Base-by-base conservation (phyloP, 2,797 vertebrate species). In the Urosaurus nigricauda region DNA sequence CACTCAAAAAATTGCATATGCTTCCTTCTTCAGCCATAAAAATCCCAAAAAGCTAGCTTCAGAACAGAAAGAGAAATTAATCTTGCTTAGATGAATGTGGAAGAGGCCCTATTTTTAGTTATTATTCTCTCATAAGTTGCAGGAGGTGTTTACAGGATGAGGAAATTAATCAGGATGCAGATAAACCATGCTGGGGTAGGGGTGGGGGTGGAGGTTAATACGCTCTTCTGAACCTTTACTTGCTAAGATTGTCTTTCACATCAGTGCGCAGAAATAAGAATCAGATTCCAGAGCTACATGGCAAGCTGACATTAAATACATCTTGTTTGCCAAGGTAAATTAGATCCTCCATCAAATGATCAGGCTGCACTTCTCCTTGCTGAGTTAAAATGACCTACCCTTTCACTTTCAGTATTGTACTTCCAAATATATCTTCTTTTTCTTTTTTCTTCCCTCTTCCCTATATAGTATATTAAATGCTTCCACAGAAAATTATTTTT, bases 391-490 rank as follows among this genome's bases (percentile, higher is more conserved):
- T 93, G 94, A 93, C 90, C 87, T 92, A 93, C 71, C 83, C 70
- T 94, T 96, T 94, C 94, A 92, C 93, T 91, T 91, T 93, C 90
- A 86, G 93, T 80, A 88, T 93, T 90, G 80, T 93, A 94, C 87
- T 88, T 92, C 71, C 79, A 92, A 63, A 80, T 80, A 89, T 89
- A 88, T 40, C 90, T 84, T 26, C 86, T 85, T 89, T 91, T 89
- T 56, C 29, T 37, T 90, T 91, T 88, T 51, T 51, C 8, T 51
- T 1, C 47, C 73, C 88, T 32, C 71, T 24, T 37, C 60, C 79
- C 83, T 88, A 83, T 92, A 70, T 73, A 86, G 82, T 82, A 77
- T 40, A n/a, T 56, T 92, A 35, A 82, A 86, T 91, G 91, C 83
- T 92, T 86, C 37, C 53, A 88, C 91, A 74, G 65, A 91, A 94